Percentiles rank a stretch among this genome's conserved stretches.
These are phyloP conservation scores for Aurelia aurita DNA, from an alignment of 30 jellyfish, hydroid and myxozoan genomes.

Conservation along the genomic window DNA sequence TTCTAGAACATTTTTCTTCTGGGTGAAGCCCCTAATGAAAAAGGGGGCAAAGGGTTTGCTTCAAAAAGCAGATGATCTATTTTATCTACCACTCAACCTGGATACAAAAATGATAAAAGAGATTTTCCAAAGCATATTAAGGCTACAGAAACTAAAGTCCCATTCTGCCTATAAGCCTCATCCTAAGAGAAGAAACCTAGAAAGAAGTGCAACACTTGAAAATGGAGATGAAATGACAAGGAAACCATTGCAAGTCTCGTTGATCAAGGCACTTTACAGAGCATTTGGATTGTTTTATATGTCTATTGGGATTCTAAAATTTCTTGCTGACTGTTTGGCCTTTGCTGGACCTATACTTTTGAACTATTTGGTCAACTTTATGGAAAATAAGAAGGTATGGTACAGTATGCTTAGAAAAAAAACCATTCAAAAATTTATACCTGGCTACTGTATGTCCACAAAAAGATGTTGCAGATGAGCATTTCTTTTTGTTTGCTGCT, in stretches of 20 bases:
- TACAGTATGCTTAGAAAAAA: not conserved
- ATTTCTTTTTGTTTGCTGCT: not conserved
- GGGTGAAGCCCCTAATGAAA: slow-evolving; percentile 85
- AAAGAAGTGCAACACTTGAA: slow-evolving; percentile 46
- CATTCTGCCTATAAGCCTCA: slow-evolving; percentile 19
- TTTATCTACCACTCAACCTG: slow-evolving; percentile 62
- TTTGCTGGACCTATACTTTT: slow-evolving; percentile 95
- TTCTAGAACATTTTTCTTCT: slow-evolving; percentile 71
- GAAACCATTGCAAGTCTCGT: slow-evolving; percentile 47
- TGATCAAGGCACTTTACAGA: slow-evolving; percentile 60
- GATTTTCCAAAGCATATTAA: slow-evolving; percentile 66
- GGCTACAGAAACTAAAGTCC: slow-evolving; percentile 52
- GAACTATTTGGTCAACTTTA: slow-evolving; percentile 73
- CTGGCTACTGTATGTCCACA: not conserved
- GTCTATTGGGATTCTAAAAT: slow-evolving; percentile 87
- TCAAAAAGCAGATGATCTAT: slow-evolving; percentile 75
- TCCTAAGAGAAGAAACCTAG: not conserved
- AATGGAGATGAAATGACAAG: slow-evolving; percentile 28
- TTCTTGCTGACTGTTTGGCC: slow-evolving; percentile 76
- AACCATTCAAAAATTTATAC: not conserved
- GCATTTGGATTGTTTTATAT: slow-evolving; percentile 84
- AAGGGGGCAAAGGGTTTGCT: slow-evolving; percentile 76
- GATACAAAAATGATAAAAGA: slow-evolving; percentile 78
- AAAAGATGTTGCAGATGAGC: no score
- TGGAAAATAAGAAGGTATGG: slow-evolving; percentile 89